phyloP scores from a whole-genome alignment of 2,113 vertebrate genomes.

The Myrmophylax atrothorax region DNA sequence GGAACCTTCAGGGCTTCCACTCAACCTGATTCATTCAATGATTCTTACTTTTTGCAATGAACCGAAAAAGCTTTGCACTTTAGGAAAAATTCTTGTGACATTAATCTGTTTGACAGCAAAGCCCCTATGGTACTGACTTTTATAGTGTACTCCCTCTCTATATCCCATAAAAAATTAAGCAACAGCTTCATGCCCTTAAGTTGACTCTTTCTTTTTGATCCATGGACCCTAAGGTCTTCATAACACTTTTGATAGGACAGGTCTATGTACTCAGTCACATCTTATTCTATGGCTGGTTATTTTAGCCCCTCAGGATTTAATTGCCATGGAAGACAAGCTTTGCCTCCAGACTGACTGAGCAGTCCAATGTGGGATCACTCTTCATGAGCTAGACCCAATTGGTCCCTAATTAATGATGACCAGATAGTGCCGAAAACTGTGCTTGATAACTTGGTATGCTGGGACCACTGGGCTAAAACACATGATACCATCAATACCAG shows the following conservation, averaged over 20 bases:
- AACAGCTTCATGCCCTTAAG: not conserved
- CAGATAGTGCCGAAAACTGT: not conserved
- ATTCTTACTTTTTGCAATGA: not conserved
- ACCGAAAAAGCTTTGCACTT: not conserved
- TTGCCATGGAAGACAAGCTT: not conserved
- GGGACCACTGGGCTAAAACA: not conserved
- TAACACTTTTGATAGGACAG: not conserved
- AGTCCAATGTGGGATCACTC: not conserved
- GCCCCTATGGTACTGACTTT: not conserved
- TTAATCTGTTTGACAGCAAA: not conserved
- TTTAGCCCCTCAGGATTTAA: not conserved
- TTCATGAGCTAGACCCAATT: not conserved
- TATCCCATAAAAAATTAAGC: not conserved
- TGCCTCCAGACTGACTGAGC: not conserved
- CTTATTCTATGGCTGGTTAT: not conserved
- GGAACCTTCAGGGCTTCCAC: not conserved
- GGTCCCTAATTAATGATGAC: not conserved
- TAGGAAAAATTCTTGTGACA: not conserved
- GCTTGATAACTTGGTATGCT: not conserved
- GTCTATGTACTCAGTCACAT: not conserved
- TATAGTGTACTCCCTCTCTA: not conserved
- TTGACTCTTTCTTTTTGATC: not conserved
- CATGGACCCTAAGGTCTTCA: not conserved
- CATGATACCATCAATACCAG: not conserved
- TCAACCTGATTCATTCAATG: not conserved